A percentile compares a stretch with the other conserved stretches of the same genome.
phyloP scores from a whole-genome alignment of 2,888 invertebrate species.

The Taphrorychus bicolor region DNA sequence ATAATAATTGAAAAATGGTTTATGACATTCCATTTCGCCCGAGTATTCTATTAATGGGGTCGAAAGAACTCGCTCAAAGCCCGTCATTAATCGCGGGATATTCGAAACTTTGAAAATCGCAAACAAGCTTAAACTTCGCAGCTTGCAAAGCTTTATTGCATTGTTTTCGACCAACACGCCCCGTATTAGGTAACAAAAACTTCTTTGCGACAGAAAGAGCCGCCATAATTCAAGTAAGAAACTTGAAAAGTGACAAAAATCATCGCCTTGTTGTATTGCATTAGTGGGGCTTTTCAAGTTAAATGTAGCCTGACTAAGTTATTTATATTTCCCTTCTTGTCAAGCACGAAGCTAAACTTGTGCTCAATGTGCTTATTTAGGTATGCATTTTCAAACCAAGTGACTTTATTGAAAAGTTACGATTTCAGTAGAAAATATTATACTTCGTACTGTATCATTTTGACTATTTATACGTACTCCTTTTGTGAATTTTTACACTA shows the following conservation, averaged over 20 bases:
- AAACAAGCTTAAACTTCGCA: constrained; percentile 15
- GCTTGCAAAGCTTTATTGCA: constrained; percentile 32
- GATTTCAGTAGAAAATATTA: no score
- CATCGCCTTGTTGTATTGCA: constrained; percentile 28
- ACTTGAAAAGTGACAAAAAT: constrained; percentile 29
- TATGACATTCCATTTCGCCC: not conserved
- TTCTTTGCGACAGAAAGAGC: constrained; percentile 9
- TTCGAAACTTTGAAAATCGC: constrained; percentile 6
- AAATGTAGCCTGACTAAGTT: constrained; percentile 35
- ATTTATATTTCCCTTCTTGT: constrained; percentile 19
- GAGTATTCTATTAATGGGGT: constrained; percentile 6
- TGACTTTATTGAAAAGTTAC: no score
- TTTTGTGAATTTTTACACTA: no score
- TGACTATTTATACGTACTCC: no score
- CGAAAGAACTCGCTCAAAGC: constrained; percentile 5
- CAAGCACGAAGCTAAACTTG: constrained; percentile 10
- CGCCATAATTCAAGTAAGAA: constrained; percentile 25
- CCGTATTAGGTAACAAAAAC: constrained; percentile 16
- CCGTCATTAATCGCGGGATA: constrained; percentile 6
- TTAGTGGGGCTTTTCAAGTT: constrained; percentile 34
- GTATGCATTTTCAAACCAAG: not conserved
- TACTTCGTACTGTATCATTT: no score
- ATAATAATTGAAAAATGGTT: constrained; percentile 7
- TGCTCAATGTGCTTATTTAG: not conserved
- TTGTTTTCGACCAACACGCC: constrained; percentile 29